Conservation (phyloP, 2,888 invertebrate species). For the Neoitamus cyanurus region DNA sequence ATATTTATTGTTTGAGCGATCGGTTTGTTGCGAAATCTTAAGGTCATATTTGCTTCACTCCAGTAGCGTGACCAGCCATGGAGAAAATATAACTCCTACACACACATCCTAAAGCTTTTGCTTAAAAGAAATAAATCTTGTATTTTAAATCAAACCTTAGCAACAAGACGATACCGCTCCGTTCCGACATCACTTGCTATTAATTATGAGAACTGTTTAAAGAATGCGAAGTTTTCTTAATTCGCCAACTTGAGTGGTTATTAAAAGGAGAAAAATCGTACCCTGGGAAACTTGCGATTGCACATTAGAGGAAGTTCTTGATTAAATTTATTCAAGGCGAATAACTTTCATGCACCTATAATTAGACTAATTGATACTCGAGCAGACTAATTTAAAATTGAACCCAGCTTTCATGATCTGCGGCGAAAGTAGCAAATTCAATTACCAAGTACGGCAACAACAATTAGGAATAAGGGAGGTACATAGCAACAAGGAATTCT, state of each 20-base stretch:
- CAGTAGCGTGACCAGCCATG: background rate
- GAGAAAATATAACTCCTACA: background rate
- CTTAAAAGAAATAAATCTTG: background rate
- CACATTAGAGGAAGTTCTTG: background rate
- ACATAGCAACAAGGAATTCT: background rate
- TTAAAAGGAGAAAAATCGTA: background rate
- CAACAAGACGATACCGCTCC: background rate
- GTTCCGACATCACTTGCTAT: background rate
- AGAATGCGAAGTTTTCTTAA: background rate
- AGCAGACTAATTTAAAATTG: background rate
- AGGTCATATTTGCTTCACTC: background rate
- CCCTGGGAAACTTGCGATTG: background rate
- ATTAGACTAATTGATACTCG: background rate
- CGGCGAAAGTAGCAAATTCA: background rate
- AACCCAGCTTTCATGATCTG: background rate
- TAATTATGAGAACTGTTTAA: background rate
- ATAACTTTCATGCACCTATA: background rate
- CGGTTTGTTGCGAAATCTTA: background rate
- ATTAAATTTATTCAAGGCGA: background rate
- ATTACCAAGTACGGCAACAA: background rate
- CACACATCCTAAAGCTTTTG: background rate
- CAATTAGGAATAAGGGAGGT: background rate
- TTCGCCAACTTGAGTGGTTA: background rate
- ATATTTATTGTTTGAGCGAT: background rate
- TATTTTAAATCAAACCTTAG: background rate